Conservation (phyloP, 2,888 invertebrate species). For the Autographa gamma region DNA sequence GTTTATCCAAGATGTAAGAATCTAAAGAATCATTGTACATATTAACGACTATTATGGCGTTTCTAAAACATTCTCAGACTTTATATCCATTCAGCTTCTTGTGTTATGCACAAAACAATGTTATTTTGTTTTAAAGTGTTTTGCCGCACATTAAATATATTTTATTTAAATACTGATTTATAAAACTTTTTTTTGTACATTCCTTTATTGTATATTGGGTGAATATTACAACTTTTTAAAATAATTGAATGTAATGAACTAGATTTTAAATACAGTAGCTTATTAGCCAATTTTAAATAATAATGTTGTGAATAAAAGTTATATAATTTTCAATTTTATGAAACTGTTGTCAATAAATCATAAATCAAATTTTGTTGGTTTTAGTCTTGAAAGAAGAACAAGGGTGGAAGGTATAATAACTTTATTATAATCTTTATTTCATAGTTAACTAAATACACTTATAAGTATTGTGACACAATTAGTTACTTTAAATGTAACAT, state of each 20-base stretch:
- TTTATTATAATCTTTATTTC: constrained; percentile 55
- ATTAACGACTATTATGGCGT: constrained; percentile 12
- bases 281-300: constrained; percentile 52
- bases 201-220: constrained; percentile 51
- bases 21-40: constrained; percentile 18
- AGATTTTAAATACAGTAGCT: constrained; percentile 42
- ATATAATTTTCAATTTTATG: constrained; percentile 72
- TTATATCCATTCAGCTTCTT: constrained; percentile 13
- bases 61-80: constrained; percentile 21
- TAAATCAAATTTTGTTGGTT: constrained; percentile 45
- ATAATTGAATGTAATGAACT: constrained; percentile 44
- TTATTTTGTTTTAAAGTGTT: constrained; percentile 19
- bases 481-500: constrained; percentile 38
- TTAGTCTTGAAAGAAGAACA: constrained; percentile 35
- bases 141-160: constrained; percentile 19
- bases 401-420: constrained; percentile 39
- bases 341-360: constrained; percentile 79
- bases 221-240: constrained; percentile 51
- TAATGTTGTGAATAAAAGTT: constrained; percentile 55
- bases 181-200: constrained; percentile 47
- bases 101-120: constrained; percentile 30
- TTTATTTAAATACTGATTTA: constrained; percentile 32
- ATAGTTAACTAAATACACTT: constrained; percentile 53
- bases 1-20: constrained; percentile 21
- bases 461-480: constrained; percentile 43